Evolutionary conservation across 2,113 vertebrate genomes (phyloP).

Genomic region (Tonatia bakeri): DNA sequence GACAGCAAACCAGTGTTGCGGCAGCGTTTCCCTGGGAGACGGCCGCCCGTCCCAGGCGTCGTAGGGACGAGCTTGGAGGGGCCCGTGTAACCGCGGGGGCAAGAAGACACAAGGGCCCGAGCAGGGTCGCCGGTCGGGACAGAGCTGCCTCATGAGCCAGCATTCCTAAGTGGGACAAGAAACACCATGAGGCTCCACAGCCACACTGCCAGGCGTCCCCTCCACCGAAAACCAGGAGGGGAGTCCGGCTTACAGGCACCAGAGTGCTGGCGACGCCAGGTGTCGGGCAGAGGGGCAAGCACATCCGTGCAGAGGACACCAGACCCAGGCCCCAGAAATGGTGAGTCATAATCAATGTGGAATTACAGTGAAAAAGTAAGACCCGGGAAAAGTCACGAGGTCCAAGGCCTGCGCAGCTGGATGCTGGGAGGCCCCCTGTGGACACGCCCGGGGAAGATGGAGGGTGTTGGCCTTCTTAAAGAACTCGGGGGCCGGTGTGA

Average conservation of each 20-base stretch:
- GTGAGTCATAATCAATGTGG: too few species aligned
- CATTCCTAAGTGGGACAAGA: background rate
- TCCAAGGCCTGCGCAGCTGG: background rate
- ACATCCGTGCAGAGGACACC: background rate
- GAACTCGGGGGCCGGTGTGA: background rate
- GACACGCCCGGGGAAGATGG: rapidly evolving
- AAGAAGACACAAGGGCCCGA: background rate
- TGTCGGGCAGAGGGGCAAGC: background rate
- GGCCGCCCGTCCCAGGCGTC: background rate
- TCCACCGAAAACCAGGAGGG: background rate
- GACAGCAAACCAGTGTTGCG: rapidly evolving
- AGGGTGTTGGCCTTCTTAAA: background rate
- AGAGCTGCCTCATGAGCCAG: background rate
- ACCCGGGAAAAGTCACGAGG: background rate
- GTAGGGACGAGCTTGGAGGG: background rate
- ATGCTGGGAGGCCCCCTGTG: rapidly evolving
- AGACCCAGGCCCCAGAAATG: background rate
- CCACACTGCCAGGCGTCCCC: background rate
- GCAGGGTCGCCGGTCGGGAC: background rate
- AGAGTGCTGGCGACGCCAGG: background rate
- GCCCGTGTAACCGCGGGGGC: rapidly evolving
- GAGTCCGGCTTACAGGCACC: background rate
- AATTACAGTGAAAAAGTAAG: background rate
- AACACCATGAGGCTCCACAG: rapidly evolving
- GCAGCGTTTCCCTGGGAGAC: rapidly evolving